A percentile compares a stretch with the other conserved stretches of the same genome.
Evolutionary conservation across 2,797 vertebrate genomes (phyloP).

Genomic region (Myiothlypis chrysogaster): DNA sequence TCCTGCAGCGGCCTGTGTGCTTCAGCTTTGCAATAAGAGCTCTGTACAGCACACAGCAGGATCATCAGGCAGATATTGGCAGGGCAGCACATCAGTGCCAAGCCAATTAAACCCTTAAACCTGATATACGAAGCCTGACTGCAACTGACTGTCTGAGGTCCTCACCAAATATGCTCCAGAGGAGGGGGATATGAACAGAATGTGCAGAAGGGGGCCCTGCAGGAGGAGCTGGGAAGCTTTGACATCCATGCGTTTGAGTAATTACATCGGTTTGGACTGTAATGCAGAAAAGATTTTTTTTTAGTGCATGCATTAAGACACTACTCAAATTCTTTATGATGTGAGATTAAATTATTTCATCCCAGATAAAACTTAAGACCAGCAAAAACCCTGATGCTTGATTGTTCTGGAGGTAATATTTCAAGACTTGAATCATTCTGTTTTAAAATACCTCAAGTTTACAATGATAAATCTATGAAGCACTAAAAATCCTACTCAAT

Average conservation of each 20-base stretch:
- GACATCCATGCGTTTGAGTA: slow-evolving; percentile 59
- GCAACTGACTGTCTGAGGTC: background rate
- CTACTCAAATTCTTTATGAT: slow-evolving; percentile 63
- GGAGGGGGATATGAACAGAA: slow-evolving; percentile 4
- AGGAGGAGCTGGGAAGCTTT: slow-evolving; percentile 66
- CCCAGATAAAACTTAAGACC: slow-evolving; percentile 63
- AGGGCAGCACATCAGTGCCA: background rate
- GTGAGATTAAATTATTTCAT: slow-evolving; percentile 69
- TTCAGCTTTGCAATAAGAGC: background rate
- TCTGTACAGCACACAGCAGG: background rate
- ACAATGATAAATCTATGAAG: slow-evolving; percentile 74
- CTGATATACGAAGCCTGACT: slow-evolving; percentile 10
- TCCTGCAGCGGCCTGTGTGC: background rate
- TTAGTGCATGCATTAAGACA: slow-evolving; percentile 45
- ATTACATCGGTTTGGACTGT: slow-evolving; percentile 60
- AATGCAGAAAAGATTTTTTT: slow-evolving; percentile 65
- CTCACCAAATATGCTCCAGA: background rate
- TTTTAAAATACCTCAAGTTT: slow-evolving; percentile 80
- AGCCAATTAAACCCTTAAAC: slow-evolving; percentile 13
- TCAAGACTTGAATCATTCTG: slow-evolving; percentile 70
- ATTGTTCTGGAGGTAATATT: slow-evolving; percentile 75
- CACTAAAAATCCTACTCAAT: slow-evolving; percentile 78
- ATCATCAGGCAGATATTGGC: background rate
- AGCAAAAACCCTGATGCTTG: slow-evolving; percentile 65
- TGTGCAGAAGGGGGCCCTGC: slow-evolving; percentile 48